A percentile compares a stretch with the other conserved stretches of the same genome.
These are phyloP conservation scores for Noctilio leporinus DNA, from an alignment of 2,113 vertebrate species.

Conservation along the genomic window DNA sequence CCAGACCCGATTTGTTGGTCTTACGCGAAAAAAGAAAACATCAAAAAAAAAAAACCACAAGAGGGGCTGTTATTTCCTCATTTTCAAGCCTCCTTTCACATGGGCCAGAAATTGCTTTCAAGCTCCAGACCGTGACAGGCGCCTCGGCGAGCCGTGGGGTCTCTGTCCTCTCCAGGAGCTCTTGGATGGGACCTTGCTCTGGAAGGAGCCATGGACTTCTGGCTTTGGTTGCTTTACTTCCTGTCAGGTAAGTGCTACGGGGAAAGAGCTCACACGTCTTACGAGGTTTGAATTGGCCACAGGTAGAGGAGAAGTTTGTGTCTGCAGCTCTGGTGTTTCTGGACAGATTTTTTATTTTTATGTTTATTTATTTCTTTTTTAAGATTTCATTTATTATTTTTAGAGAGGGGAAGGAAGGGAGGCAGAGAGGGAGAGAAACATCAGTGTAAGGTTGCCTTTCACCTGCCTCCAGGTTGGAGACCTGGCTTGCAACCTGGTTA, in stretches of 20 bases:
- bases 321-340: background rate
- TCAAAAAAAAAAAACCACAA: too few species aligned
- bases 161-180: background rate
- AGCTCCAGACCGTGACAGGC: background rate
- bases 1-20: too few species aligned
- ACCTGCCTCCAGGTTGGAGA: too few species aligned
- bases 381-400: too few species aligned
- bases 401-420: too few species aligned
- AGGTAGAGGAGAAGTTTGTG: background rate
- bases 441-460: too few species aligned
- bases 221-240: constrained; percentile 54
- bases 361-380: too few species aligned
- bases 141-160: background rate
- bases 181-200: background rate
- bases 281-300: background rate
- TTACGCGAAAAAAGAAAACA: too few species aligned
- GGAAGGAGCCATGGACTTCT: constrained; percentile 43
- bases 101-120: background rate
- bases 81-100: background rate
- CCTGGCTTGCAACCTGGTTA: too few species aligned
- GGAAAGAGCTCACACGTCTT: background rate
- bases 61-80: constrained; percentile 54
- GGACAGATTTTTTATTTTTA: too few species aligned
- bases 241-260: constrained; percentile 56
- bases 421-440: too few species aligned